phyloP scores from a whole-genome alignment of 1,140 invertebrate genomes.

The Aethina tumida region DNA sequence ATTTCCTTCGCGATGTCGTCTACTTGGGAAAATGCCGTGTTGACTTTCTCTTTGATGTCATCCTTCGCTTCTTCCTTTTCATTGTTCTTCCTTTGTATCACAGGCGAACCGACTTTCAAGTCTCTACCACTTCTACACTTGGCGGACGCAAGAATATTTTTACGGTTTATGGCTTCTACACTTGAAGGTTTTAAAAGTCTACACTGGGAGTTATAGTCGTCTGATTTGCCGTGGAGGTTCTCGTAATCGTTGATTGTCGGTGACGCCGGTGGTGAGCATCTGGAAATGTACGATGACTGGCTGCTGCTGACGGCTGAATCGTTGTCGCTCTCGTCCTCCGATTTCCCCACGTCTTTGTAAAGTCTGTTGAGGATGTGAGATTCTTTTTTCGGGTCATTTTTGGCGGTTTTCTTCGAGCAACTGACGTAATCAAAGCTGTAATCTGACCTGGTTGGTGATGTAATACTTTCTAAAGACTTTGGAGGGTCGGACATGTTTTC shows the following conservation, averaged over 20 bases:
- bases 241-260: constrained; percentile 27
- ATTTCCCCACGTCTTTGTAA: constrained; percentile 18
- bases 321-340: constrained; percentile 67
- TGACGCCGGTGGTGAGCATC: constrained; percentile 52
- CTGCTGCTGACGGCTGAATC: constrained; percentile 77
- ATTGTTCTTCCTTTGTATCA: constrained; percentile 55
- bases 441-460: constrained; percentile 45
- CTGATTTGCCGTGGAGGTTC: constrained; percentile 33
- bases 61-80: constrained; percentile 34
- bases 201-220: constrained; percentile 41
- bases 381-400: not conserved
- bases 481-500: constrained; percentile 33
- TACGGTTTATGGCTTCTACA: constrained; percentile 72
- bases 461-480: constrained; percentile 50
- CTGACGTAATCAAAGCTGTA: constrained; percentile 42
- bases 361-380: constrained; percentile 5
- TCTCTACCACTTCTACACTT: constrained; percentile 70
- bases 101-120: constrained; percentile 52
- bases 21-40: no score
- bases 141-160: constrained; percentile 79
- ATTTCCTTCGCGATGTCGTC: no score
- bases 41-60: constrained; percentile 5
- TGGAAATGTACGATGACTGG: constrained; percentile 59
- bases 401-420: constrained; percentile 27
- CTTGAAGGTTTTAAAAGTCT: constrained; percentile 62